These are phyloP conservation scores for Periophthalmus modestus DNA, from an alignment of 2,113 vertebrate genomes.

Conservation along the genomic window DNA sequence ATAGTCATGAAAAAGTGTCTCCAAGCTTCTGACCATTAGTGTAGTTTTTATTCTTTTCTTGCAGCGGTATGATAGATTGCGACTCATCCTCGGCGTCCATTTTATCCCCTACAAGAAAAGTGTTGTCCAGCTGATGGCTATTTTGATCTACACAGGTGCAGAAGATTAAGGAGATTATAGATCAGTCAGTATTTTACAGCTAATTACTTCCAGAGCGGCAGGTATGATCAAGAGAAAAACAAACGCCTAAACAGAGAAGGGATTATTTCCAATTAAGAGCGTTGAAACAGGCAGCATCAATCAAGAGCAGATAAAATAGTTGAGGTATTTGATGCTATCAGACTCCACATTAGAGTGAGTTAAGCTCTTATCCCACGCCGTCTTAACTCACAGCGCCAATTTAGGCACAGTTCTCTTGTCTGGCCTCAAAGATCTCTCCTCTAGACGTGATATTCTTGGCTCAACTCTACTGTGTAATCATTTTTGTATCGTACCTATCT, in stretches of 20 bases:
- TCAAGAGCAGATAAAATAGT: conserved; percentile 19
- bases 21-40: too few relatives aligned
- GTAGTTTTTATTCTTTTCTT: background rate
- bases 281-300: conserved; percentile 17
- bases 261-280: conserved; percentile 27
- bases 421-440: background rate
- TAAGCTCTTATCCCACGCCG: conserved; percentile 7
- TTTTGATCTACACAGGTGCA: conserved; percentile 3
- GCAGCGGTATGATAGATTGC: background rate
- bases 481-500: background rate
- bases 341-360: conserved; percentile 30
- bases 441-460: background rate
- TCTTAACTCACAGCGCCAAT: background rate
- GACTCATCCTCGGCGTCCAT: background rate
- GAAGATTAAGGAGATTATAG: conserved; percentile 1
- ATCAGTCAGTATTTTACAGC: background rate
- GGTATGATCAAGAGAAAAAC: conserved; percentile 22
- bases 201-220: conserved; percentile 5
- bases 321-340: conserved; percentile 19
- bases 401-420: background rate
- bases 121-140: background rate
- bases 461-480: background rate
- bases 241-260: conserved; percentile 15
- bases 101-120: too few relatives aligned
- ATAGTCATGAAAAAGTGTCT: too few relatives aligned